Evolutionary conservation across 1,140 invertebrate genomes (phyloP).

Genomic region (Cryptotermes secundus): DNA sequence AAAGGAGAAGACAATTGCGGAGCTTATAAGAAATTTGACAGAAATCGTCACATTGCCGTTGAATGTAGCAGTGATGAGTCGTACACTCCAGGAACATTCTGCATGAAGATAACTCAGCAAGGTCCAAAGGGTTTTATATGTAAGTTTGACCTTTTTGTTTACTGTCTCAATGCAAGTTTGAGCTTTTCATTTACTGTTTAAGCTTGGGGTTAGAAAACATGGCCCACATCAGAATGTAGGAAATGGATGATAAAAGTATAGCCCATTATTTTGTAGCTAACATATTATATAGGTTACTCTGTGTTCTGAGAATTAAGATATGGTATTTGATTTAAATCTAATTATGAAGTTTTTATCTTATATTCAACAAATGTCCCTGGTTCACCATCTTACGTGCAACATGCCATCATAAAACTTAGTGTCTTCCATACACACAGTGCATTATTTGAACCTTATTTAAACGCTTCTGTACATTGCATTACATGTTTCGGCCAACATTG

Average conservation of each 20-base stretch:
- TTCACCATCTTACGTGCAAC: too few relatives aligned
- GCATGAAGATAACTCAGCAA: constrained; percentile 87
- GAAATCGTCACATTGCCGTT: constrained; percentile 74
- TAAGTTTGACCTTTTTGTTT: constrained; percentile 52
- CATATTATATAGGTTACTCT: background rate
- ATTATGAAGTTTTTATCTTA: too few relatives aligned
- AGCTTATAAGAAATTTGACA: constrained; percentile 80
- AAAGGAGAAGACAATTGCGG: constrained; percentile 81
- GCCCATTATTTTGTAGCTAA: background rate
- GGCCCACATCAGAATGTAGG: background rate
- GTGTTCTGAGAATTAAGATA: too few relatives aligned
- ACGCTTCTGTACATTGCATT: too few relatives aligned
- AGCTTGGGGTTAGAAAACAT: background rate
- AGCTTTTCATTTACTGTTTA: too few relatives aligned
- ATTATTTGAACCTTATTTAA: too few relatives aligned
- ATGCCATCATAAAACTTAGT: too few relatives aligned
- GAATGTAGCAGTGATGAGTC: constrained; percentile 90
- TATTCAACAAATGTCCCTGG: too few relatives aligned
- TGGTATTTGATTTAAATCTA: too few relatives aligned
- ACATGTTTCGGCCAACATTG: too few relatives aligned
- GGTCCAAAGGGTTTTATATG: constrained; percentile 89
- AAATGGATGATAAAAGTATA: background rate
- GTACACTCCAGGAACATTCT: constrained; percentile 88
- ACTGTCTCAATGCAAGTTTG: background rate
- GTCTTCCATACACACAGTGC: too few relatives aligned